Conservation (phyloP, 2,797 vertebrate genomes). For the Emys orbicularis region DNA sequence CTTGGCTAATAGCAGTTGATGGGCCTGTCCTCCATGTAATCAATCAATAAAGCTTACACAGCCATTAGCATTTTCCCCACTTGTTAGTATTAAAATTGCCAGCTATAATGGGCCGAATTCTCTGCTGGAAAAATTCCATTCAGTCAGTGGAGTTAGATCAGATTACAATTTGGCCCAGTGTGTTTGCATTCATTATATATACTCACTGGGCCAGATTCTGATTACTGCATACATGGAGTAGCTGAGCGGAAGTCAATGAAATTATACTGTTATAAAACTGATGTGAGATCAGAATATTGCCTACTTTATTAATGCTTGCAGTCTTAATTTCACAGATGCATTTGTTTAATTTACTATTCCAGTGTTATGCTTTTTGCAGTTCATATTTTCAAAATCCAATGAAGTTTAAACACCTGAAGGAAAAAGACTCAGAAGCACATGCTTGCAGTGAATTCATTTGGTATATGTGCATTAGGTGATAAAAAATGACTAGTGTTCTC, state of each 20-base stretch:
- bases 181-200: slow-evolving; percentile 53
- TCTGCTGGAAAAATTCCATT: slow-evolving; percentile 72
- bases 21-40: neutral
- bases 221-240: slow-evolving; percentile 57
- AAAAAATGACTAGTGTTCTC: neutral
- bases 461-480: neutral
- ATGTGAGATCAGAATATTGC: neutral
- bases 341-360: neutral
- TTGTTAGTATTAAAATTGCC: slow-evolving; percentile 72
- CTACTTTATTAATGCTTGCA: neutral
- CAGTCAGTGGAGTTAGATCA: slow-evolving; percentile 43
- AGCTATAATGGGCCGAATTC: slow-evolving; percentile 70
- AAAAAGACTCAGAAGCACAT: neutral
- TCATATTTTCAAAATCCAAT: neutral
- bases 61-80: slow-evolving; percentile 65
- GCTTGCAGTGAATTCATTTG: neutral
- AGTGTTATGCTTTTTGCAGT: neutral
- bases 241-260: slow-evolving; percentile 49
- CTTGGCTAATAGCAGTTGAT: too few relatives aligned
- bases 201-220: slow-evolving; percentile 56
- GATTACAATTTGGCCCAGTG: slow-evolving; percentile 59
- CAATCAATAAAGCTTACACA: slow-evolving; percentile 55
- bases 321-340: neutral
- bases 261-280: neutral
- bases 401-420: neutral